phyloP scores from a whole-genome alignment of 1,140 invertebrate species.

The Theocolax elegans region DNA sequence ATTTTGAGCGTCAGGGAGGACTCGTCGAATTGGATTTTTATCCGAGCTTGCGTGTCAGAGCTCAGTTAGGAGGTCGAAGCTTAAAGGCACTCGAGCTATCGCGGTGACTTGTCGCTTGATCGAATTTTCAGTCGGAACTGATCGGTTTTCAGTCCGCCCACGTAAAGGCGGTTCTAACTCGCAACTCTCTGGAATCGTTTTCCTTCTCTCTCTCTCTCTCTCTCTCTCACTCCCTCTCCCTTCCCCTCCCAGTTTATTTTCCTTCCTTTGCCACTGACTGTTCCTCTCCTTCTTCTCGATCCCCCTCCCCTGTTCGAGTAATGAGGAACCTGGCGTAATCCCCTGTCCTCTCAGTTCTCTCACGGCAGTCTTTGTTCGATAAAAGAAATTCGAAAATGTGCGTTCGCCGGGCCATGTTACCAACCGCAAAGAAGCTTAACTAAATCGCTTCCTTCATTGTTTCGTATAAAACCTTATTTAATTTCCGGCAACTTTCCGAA shows the following conservation, averaged over 20 bases:
- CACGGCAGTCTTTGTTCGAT: background rate
- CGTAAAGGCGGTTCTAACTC: slow-evolving; percentile 21
- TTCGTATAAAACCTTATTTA: slow-evolving; percentile 13
- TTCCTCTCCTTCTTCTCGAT: background rate
- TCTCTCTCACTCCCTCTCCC: too few relatives aligned
- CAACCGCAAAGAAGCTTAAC: background rate
- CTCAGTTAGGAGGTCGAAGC: slow-evolving; percentile 21
- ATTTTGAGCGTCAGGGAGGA: background rate
- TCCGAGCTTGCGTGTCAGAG: slow-evolving; percentile 26
- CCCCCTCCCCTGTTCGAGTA: background rate
- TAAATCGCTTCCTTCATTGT: slow-evolving; percentile 10
- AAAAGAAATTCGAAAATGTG: slow-evolving; percentile 13
- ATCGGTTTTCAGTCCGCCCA: slow-evolving; percentile 40
- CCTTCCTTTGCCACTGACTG: background rate
- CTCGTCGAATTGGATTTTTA: slow-evolving; percentile 37
- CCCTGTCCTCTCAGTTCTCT: background rate
- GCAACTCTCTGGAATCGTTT: slow-evolving; percentile 33
- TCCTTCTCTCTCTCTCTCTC: background rate
- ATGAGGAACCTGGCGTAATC: slow-evolving; percentile 7
- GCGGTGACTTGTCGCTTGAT: slow-evolving; percentile 37
- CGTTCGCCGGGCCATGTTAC: background rate
- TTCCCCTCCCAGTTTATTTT: slow-evolving; percentile 39
- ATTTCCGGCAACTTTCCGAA: too few relatives aligned
- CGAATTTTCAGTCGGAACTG: slow-evolving; percentile 36
- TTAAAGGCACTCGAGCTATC: slow-evolving; percentile 35